Conservation (phyloP, 2,797 vertebrate genomes). For the Pteropus rufus region DNA sequence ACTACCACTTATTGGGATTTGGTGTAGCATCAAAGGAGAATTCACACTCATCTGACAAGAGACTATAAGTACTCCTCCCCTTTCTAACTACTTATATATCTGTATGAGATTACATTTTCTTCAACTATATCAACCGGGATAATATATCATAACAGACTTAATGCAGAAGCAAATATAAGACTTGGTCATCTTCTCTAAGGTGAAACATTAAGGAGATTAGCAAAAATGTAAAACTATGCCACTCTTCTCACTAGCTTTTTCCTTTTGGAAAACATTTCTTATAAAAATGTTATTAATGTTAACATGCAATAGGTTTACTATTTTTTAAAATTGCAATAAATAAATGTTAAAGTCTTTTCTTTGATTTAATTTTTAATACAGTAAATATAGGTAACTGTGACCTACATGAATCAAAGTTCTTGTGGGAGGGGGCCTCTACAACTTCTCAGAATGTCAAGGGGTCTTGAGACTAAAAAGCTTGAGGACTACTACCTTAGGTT, state of each 20-base stretch:
- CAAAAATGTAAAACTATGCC: neutral
- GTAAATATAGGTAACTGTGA: conserved; percentile 4
- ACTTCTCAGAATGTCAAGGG: neutral
- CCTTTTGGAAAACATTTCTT: conserved; percentile 13
- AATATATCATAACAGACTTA: neutral
- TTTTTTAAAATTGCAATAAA: neutral
- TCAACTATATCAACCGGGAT: neutral
- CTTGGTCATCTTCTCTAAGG: conserved; percentile 5
- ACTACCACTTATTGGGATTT: neutral
- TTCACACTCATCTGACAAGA: neutral
- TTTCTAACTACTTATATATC: conserved; percentile 2
- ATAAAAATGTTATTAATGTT: conserved; percentile 9
- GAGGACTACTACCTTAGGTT: neutral
- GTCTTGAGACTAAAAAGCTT: neutral
- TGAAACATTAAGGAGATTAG: neutral
- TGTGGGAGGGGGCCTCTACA: neutral
- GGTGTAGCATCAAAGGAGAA: neutral
- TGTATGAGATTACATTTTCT: neutral
- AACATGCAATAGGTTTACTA: neutral
- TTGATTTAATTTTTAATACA: neutral
- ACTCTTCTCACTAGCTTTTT: neutral
- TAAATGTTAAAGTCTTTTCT: neutral
- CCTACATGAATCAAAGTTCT: neutral
- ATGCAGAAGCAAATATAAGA: conserved; percentile 2
- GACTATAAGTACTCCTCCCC: neutral